Base-by-base conservation (phyloP, 1,140 invertebrate genomes). In the Lethocerus indicus region DNA sequence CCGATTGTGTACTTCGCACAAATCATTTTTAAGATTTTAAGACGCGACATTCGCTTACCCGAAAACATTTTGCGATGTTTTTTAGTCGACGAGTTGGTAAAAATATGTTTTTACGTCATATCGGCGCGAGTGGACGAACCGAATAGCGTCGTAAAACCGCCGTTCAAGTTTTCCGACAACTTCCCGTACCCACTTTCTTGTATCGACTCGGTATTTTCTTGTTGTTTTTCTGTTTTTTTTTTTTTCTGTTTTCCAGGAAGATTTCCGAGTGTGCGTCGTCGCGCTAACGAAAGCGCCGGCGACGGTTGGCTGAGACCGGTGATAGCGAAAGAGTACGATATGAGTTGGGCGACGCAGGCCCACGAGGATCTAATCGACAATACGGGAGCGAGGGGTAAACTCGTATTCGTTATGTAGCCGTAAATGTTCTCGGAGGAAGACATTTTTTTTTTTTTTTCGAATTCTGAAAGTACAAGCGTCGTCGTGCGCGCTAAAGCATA, bases 281-380 rank as follows among this genome's bases (percentile, higher is more conserved):
- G 55, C 4, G 54, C 75, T 20, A 43, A 60, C 6, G 51, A 60
- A 9, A 67, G 71, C 0, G 61, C 69, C 13, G 54, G 61, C 25
- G 58, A 60, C 42, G 72, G 71, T 7, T 69, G 65, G 61, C 37
- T 74, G n/a, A 60, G 59, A 4, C 73, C 73, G 3, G 40, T 67
- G 4, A 62, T 75, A 21, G 64, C 63, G 20, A 64, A 64, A 49
- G 62, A 61, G 35, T 73, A 69, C 49, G 48, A 57, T 7, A 52
- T 75, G 29, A 64, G 65, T 1, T 50, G 71, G 23, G 63, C 64
- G 16, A 41, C 56, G 4, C 47, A 63, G 32, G 70, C 65, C 16
- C 65, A 67, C 50, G 39, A 55, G 39, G 56, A 64, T 41, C 56
- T 67, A 12, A 60, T 63, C 7, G 36, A 61, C 14, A 55, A 54